Base-by-base conservation (phyloP, 1,140 invertebrate genomes). In the Araneus ventricosus region DNA sequence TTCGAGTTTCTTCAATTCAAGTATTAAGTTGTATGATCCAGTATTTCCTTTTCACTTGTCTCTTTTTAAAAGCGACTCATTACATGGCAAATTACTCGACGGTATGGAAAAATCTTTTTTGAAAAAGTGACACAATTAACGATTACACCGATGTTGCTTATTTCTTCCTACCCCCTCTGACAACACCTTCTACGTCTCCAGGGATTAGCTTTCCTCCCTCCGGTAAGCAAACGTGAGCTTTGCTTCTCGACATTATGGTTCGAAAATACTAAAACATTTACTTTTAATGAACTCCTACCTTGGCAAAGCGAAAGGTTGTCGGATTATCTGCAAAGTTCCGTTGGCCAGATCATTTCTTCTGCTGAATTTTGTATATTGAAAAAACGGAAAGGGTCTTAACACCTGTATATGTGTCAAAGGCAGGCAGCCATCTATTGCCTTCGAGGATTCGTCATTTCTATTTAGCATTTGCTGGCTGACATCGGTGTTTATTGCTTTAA, bases 401-500 rank as follows among this genome's bases (percentile, higher is more conserved):
- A 75, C 67, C 67, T 34, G 67, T 75, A 75, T 75, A 30, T 75
- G 30, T 75, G 67, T 75, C 30, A 75, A 75, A 75, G 67, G 67
- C 67, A 75, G 67, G 30, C 67, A 67, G 3, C 45, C 45, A n/a
- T 63, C 59, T 22, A n/a, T 63, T 63, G n/a, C 59, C 59, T 63
- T 75, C 67, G 67, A 75, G 17, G 67, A 75, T 75, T 75, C 67
- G 67, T 45, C 87, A 85, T 57, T 70, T 87, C 91, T 93, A 59
- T 93, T 93, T 93, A 93, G 70, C 84, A 93, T 93, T 93, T 93
- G 61, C 52, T n/a, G 20, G 39, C 70, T 86, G 57, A 82, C 89
- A 91, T 84, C 79, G 22, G 61, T 93, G 91, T 93, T 93, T 93
- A 93, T 93, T 93, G 91, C 85, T 93, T 93, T 88, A 87, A 93